phyloP scores from a whole-genome alignment of 2,888 invertebrate species.

The Hecatera dysodea region DNA sequence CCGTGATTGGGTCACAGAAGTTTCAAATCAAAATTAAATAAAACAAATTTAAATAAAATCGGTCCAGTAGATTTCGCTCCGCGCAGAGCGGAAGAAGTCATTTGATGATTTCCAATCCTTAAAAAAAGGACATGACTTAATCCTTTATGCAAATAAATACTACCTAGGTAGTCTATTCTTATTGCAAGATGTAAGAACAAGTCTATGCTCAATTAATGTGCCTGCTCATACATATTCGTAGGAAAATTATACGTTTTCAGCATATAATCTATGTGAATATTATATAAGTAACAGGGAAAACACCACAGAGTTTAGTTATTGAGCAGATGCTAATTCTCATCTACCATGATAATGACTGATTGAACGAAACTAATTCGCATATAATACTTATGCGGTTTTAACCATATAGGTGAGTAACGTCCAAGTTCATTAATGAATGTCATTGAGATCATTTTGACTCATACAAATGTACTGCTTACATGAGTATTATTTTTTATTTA shows the following conservation, averaged over 20 bases:
- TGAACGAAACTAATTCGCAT: background rate
- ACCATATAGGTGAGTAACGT: background rate
- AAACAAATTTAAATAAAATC: no score
- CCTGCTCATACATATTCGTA: background rate
- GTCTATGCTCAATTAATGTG: background rate
- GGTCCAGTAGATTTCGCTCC: no score
- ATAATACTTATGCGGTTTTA: background rate
- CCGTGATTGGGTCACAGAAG: no score
- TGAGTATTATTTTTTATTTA: no score
- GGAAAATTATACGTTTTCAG: background rate
- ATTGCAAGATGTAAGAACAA: background rate
- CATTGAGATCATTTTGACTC: background rate
- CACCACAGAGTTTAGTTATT: background rate
- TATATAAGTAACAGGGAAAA: background rate
- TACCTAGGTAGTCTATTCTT: no score
- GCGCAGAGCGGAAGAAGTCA: no score
- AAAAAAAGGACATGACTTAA: no score
- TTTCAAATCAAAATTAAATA: no score
- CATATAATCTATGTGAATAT: background rate
- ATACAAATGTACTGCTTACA: background rate
- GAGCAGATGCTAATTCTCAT: constrained; percentile 28
- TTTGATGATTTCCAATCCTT: no score
- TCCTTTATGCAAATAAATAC: no score
- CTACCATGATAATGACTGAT: constrained; percentile 2
- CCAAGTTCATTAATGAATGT: background rate